These are phyloP conservation scores for Phrynocephalus guinanensis DNA, from an alignment of 2,797 vertebrate species.

Conservation along the genomic window DNA sequence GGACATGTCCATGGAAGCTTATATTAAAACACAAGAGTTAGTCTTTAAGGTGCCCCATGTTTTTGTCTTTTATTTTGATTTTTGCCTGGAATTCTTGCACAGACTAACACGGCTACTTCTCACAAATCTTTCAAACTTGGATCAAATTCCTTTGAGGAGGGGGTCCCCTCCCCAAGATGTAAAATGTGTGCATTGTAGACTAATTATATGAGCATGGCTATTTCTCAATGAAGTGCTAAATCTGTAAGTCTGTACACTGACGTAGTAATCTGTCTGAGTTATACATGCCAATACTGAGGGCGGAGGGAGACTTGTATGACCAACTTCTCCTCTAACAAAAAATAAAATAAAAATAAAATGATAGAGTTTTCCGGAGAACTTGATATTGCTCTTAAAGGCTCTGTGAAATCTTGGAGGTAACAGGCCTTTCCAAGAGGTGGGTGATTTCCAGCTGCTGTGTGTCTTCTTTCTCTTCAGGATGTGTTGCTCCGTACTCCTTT, in stretches of 20 bases:
- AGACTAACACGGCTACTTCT: too few species aligned
- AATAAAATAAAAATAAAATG: not conserved
- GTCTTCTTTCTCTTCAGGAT: not conserved
- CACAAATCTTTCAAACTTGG: not conserved
- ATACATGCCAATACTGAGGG: not conserved
- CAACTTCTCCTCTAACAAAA: not conserved
- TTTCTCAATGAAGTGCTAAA: not conserved
- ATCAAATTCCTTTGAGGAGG: not conserved
- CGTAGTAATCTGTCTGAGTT: not conserved
- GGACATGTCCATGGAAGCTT: too few species aligned
- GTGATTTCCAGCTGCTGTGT: not conserved
- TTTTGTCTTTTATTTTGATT: too few species aligned
- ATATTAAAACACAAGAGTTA: too few species aligned
- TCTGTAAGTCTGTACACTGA: not conserved
- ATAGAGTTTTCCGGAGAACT: not conserved
- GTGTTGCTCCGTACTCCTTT: not conserved
- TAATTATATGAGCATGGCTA: not conserved
- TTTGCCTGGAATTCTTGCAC: too few species aligned
- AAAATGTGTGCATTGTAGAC: not conserved
- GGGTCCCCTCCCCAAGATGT: not conserved
- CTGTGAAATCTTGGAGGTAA: not conserved
- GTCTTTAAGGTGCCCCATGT: too few species aligned
- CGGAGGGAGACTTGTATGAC: not conserved
- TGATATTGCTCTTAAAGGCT: not conserved
- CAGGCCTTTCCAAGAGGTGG: too few species aligned